Percentiles rank a stretch among this genome's conserved stretches.
Evolutionary conservation across 2,888 invertebrate genomes (phyloP).

Genomic region (Subacronicta megacephala): DNA sequence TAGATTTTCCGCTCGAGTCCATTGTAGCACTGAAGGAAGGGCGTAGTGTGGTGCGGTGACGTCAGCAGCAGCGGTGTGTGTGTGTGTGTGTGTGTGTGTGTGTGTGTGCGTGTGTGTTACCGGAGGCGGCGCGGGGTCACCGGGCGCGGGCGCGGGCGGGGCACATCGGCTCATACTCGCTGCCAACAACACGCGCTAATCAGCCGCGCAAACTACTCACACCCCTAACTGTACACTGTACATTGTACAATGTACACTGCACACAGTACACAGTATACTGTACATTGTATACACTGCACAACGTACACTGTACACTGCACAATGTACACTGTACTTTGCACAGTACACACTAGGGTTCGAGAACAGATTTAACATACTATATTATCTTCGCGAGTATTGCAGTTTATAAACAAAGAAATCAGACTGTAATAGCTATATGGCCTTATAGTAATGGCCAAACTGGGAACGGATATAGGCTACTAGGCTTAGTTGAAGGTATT

Average conservation of each 20-base stretch:
- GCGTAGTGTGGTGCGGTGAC: background rate
- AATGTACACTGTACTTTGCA: no score
- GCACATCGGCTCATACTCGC: constrained; percentile 82
- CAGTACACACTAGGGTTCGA: no score
- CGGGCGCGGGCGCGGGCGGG: constrained; percentile 76
- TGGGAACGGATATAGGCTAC: background rate
- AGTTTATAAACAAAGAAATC: background rate
- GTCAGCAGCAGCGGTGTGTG: background rate
- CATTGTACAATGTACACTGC: no score
- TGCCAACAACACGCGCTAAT: constrained; percentile 68
- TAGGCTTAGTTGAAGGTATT: background rate
- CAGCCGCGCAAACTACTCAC: constrained; percentile 1
- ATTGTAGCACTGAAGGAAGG: no score
- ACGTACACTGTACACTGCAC: no score
- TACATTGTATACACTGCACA: no score
- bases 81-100: constrained; percentile 6
- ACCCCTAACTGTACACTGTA: background rate
- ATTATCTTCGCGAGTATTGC: no score
- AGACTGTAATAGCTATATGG: background rate
- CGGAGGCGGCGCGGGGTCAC: constrained; percentile 79
- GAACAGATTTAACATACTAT: no score
- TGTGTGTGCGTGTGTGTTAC: constrained; percentile 63
- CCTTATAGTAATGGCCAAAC: no score
- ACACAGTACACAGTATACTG: no score
- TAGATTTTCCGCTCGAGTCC: background rate